These are phyloP conservation scores for Popillia japonica DNA, from an alignment of 1,140 invertebrate genomes.

Conservation along the genomic window DNA sequence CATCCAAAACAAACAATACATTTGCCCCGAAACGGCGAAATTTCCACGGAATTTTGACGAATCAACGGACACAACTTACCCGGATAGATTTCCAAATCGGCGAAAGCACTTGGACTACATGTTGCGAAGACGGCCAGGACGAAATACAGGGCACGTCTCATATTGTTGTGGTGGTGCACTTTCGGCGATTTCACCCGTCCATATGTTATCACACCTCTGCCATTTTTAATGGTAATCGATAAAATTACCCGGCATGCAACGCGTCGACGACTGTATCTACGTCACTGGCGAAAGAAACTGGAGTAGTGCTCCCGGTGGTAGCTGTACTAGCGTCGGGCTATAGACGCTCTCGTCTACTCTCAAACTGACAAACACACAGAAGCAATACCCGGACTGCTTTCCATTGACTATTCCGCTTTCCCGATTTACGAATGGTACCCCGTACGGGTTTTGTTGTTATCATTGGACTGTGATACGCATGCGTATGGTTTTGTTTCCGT, in stretches of 20 bases:
- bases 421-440: background rate
- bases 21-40: background rate
- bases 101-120: background rate
- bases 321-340: background rate
- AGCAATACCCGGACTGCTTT: background rate
- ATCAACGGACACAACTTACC: slow-evolving; percentile 22
- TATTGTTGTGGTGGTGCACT: background rate
- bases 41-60: background rate
- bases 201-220: slow-evolving; percentile 43
- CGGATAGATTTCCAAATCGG: slow-evolving; percentile 39
- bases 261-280: slow-evolving; percentile 21
- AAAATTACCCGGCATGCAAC: slow-evolving; percentile 26
- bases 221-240: slow-evolving; percentile 38
- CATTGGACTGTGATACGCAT: background rate
- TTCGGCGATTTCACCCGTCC: slow-evolving; percentile 28
- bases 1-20: too few relatives aligned
- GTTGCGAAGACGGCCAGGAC: slow-evolving; percentile 12
- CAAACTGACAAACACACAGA: background rate
- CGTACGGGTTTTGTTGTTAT: too few relatives aligned
- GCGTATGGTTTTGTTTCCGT: too few relatives aligned
- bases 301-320: background rate
- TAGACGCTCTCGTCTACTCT: background rate
- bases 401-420: slow-evolving; percentile 7
- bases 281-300: slow-evolving; percentile 28
- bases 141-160: background rate